Percentiles rank a stretch among this genome's conserved stretches.
These are phyloP conservation scores for Lithobates sylvaticus DNA, from an alignment of 2,797 vertebrate genomes.

Conservation along the genomic window DNA sequence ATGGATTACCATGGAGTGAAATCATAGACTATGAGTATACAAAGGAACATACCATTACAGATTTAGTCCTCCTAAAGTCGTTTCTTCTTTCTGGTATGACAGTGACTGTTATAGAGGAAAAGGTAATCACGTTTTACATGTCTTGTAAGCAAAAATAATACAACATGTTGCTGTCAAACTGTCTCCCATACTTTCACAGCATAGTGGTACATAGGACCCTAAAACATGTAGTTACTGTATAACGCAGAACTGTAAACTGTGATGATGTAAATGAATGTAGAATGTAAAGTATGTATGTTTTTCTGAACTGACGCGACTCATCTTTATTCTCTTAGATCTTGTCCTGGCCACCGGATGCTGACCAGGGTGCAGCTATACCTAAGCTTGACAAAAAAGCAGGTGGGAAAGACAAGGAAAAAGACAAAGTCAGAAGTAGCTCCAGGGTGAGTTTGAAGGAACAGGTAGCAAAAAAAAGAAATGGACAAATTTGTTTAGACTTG, in stretches of 20 bases:
- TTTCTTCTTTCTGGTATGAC: slow-evolving; percentile 78
- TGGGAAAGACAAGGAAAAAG: slow-evolving; percentile 66
- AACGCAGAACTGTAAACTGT: background rate
- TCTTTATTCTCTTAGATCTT: slow-evolving; percentile 72
- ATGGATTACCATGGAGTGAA: slow-evolving; percentile 75
- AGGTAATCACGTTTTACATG: slow-evolving; percentile 73
- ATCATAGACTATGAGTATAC: slow-evolving; percentile 74
- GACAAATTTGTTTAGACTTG: background rate
- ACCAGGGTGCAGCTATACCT: slow-evolving; percentile 45
- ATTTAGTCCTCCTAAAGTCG: slow-evolving; percentile 79
- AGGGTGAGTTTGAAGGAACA: slow-evolving; percentile 23
- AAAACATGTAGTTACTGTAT: too few relatives aligned
- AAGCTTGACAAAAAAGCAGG: slow-evolving; percentile 68
- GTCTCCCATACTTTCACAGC: background rate
- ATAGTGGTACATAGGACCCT: background rate
- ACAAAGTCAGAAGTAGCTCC: slow-evolving; percentile 57
- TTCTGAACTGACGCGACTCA: background rate
- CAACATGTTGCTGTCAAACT: background rate
- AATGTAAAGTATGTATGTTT: background rate
- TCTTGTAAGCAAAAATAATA: background rate
- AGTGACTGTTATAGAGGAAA: slow-evolving; percentile 82
- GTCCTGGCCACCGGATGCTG: slow-evolving; percentile 74
- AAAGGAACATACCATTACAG: slow-evolving; percentile 66
- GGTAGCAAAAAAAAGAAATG: background rate
- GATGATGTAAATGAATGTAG: too few relatives aligned